phyloP scores from a whole-genome alignment of 2,888 invertebrate species.

The Dryomyza anilis region DNA sequence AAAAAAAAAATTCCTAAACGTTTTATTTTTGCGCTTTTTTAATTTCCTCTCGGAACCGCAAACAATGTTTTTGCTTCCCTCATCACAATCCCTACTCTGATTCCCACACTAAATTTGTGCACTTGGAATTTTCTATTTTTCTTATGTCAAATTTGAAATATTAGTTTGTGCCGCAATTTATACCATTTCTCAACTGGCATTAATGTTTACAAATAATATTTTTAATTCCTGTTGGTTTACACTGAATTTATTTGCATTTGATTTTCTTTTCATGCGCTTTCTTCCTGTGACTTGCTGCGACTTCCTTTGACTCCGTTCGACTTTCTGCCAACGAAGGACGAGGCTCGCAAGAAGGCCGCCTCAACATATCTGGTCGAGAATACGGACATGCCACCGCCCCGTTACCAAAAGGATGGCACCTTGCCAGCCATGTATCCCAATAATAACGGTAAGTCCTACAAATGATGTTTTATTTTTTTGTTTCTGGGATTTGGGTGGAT shows the following conservation, averaged over 20 bases:
- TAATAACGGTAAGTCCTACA: constrained; percentile 63
- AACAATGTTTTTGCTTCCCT: too few species aligned
- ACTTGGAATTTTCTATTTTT: constrained; percentile 1
- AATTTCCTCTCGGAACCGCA: neutral
- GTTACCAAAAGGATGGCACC: constrained; percentile 67
- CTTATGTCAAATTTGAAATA: neutral
- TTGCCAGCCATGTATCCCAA: constrained; percentile 70
- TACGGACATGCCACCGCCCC: constrained; percentile 65
- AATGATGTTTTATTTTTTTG: neutral
- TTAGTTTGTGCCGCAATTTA: neutral
- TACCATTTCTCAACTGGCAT: neutral
- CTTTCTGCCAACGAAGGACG: constrained; percentile 48
- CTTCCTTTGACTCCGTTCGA: neutral
- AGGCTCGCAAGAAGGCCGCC: constrained; percentile 64
- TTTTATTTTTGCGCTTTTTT: neutral
- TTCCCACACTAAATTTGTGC: neutral
- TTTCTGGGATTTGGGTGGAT: neutral
- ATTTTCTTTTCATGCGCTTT: neutral
- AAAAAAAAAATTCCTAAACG: neutral
- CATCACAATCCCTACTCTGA: too few species aligned
- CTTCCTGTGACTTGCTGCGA: constrained; percentile 1
- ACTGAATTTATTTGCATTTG: neutral
- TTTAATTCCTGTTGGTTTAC: neutral
- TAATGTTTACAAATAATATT: neutral
- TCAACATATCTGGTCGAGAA: constrained; percentile 67